Base-by-base conservation (phyloP, 2,113 vertebrate genomes). In the Cyphomyrus discorhynchus region DNA sequence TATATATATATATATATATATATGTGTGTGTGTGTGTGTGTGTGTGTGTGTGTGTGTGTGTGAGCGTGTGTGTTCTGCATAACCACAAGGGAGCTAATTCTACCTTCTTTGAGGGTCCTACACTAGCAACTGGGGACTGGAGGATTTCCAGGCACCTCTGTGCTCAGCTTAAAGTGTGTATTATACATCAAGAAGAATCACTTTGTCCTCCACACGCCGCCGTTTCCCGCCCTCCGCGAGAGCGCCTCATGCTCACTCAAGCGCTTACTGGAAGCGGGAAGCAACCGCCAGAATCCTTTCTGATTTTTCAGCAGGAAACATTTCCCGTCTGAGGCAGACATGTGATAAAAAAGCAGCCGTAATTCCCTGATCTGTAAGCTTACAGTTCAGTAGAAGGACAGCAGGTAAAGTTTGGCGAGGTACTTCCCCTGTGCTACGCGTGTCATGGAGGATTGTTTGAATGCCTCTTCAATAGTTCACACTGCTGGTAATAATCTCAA, bases 261-360 rank as follows among this genome's bases (percentile, higher is more conserved):
- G 82, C 5, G 82, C 39, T 84, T 47, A 42, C 15, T 80, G 13
- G 31, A 42, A 80, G 74, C 5, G 2, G 24, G 21, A 84, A 47
- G 39, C 8, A 47, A 47, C 9, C 3, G 17, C 11, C 45, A 47
- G 45, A 84, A 84, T 24, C 39, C 45, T n/a, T 47, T 84, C 45
- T 84, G 42, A n/a, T 46, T 84, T 82, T 84, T 84, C 45, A 45
- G 45, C 82, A 84, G 82, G 82, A 84, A 47, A 84, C 45, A 45
- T 80, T 84, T n/a, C 3, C 42, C 8, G 42, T 83, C 42, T 83
- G 80, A 83, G 42, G 4, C 21, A 5, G 11, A 24, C 1, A 5
- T 47, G 35, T 84, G 39, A 45, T 19, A 5, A n/a, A 84, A 47
- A 84, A 84, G 8, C 19, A 5, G 46, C 7, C 5, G 80, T 77